Evolutionary conservation across 2,797 vertebrate genomes (phyloP), one percentile per base, ranked within the genome.

Genomic region (Apodemus agrarius): DNA sequence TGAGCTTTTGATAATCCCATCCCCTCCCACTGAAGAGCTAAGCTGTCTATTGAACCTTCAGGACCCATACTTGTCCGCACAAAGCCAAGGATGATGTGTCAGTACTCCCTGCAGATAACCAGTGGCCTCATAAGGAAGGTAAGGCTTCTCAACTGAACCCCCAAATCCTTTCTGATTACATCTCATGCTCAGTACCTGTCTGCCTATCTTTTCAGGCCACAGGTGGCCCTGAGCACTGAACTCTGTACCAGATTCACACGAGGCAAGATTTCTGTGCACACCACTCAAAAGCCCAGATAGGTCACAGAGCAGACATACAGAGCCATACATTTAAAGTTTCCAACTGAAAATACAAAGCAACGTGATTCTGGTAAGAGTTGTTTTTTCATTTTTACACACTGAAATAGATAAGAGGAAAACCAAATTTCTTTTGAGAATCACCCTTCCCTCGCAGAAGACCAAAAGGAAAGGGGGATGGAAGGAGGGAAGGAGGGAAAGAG

Each of bases 401-500:
- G 19, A n/a, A 69, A n/a, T 69, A 69, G 67, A 17, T 69, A 1
- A 69, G 6, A 69, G 1, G 0, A 69, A 69, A n/a, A 69, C 67
- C 67, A 69, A n/a, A 69, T 69, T 16, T 69, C 34, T 69, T 69
- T n/a, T 69, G 34, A 69, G 14, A n/a, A 19, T 69, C 67, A 69
- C n/a, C 34, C 67, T 17, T 19, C 34, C 67, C 16, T 69, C 34
- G 3, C 34, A 69, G 67, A 69, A n/a, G 67, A n/a, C 6, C 19
- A 17, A 67, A n/a, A n/a, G n/a, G n/a, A n/a, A n/a, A n/a, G n/a
- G n/a, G n/a, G n/a, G n/a, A 9, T 8, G 2, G 7, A 49, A 21
- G 16, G 1, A 22, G 29, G 8, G 5, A 76, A 16, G 24, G 0
- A 34, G 0, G 19, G 34, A 9, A 3, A 24, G 12, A 31, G 57